These are phyloP conservation scores for Pollachius pollachius DNA, from an alignment of 2,113 vertebrate species.

Conservation along the genomic window DNA sequence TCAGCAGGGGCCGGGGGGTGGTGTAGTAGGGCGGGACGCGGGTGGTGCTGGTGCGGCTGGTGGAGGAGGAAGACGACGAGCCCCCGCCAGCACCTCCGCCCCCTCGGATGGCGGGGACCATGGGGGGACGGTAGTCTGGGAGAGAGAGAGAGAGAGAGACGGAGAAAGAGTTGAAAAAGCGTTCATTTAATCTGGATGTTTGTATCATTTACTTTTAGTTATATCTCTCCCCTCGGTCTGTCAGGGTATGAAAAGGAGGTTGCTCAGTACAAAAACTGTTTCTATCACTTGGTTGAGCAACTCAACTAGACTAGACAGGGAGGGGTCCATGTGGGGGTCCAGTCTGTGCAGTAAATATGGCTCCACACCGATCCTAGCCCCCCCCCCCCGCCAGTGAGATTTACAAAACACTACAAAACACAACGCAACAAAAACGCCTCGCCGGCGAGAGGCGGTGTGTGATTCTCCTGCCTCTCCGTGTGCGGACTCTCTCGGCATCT, in stretches of 20 bases:
- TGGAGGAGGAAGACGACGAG: slow-evolving; percentile 70
- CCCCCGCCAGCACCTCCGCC: slow-evolving; percentile 39
- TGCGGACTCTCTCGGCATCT: slow-evolving; percentile 16
- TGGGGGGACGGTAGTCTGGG: slow-evolving; percentile 58
- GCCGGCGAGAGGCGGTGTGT: slow-evolving; percentile 41
- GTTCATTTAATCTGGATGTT: too few relatives aligned
- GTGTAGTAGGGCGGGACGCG: slow-evolving; percentile 72
- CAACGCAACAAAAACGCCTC: slow-evolving; percentile 8
- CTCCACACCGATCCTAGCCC: slow-evolving; percentile 12
- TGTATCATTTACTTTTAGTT: too few relatives aligned
- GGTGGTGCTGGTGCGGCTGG: slow-evolving; percentile 75
- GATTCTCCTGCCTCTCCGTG: slow-evolving; percentile 41
- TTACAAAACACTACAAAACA: slow-evolving; percentile 16
- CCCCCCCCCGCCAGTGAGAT: slow-evolving; percentile 23
- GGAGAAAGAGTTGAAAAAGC: neutral
- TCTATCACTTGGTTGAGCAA: too few relatives aligned
- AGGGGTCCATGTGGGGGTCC: too few relatives aligned
- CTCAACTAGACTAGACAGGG: too few relatives aligned
- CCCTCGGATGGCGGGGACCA: slow-evolving; percentile 56
- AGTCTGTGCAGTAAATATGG: neutral
- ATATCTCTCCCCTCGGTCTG: too few relatives aligned
- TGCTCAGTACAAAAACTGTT: too few relatives aligned
- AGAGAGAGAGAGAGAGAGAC: slow-evolving; percentile 8
- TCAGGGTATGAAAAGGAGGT: too few relatives aligned
- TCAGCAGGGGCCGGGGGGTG: slow-evolving; percentile 75